A percentile compares a stretch with the other conserved stretches of the same genome.
Conservation (phyloP, 2,113 vertebrate species). For the Solea senegalensis region DNA sequence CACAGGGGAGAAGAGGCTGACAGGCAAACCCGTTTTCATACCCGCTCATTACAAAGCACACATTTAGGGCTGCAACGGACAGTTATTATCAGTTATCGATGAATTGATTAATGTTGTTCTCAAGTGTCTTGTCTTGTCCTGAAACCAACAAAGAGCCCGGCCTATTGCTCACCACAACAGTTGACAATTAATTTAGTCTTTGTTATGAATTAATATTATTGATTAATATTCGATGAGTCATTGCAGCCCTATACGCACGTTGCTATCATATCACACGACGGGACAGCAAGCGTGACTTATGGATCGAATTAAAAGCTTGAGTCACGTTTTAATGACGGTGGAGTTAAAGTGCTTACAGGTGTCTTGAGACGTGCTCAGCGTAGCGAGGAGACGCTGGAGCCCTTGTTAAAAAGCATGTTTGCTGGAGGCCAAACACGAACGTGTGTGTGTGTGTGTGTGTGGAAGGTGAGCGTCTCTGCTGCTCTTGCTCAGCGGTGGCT, state of each 20-base stretch:
- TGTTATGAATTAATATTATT: no score
- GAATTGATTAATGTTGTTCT: no score
- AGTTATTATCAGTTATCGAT: no score
- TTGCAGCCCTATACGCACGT: not conserved
- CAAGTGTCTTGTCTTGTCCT: no score
- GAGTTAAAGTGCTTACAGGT: no score
- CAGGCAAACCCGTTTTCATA: not conserved
- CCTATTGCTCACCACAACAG: no score
- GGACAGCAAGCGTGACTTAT: not conserved
- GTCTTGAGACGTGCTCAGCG: not conserved
- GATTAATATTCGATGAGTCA: no score
- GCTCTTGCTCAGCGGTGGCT: not conserved
- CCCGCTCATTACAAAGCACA: not conserved
- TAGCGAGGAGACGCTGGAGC: not conserved
- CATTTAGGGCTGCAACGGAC: no score
- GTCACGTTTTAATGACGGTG: not conserved
- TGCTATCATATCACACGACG: not conserved
- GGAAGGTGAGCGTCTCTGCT: not conserved
- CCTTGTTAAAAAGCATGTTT: not conserved
- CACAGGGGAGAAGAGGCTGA: slow-evolving; percentile 12
- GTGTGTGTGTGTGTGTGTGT: not conserved
- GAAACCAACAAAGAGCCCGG: no score
- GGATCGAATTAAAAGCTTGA: not conserved
- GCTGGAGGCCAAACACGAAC: not conserved
- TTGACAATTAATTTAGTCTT: no score